Evolutionary conservation across 2,797 vertebrate species (phyloP), one percentile per base, ranked within the genome.

Genomic region (Danio jaintianensis): DNA sequence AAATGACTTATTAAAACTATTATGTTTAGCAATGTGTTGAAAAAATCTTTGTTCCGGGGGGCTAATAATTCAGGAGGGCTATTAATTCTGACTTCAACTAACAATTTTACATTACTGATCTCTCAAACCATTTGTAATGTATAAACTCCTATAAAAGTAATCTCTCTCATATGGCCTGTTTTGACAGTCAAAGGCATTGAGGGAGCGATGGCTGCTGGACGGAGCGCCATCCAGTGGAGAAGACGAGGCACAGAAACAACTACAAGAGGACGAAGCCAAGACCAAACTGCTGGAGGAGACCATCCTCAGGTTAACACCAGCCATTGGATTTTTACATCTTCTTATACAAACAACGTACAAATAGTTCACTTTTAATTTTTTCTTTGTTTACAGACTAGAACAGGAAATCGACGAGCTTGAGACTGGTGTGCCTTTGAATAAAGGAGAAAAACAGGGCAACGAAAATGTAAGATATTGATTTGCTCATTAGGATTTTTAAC

Each of bases 161-260:
- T 6, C 85, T 43, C 16, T 29, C 4, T 63, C 29, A 29, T 29
- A 20, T 69, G 15, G n/a, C 69, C 7, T 70, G 58, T 47, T 52
- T 79, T 16, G 84, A 43, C 84, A 99, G 97, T 98, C 96, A 50
- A 99, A 99, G 93, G 93, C 96, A 0, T 88, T 99, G 89, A 92
- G 97, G 84, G 97, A 98, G 85, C 94, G 96, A 86, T 99, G 97
- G 97, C 94, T 98, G 90, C 89, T 98, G 88, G 97, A 98, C 64
- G 97, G 97, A 1, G 95, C 96, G 0, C 96, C 93, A 0, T 89
- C 94, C 18, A 91, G 93, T 0, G 90, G 96, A 43, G 97, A 97
- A 40, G 96, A 96, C 0, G 95, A 96, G 87, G 96, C 94, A 72
- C 93, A 94, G 89, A 93, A 90, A 66, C 97, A 97, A 88, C 94